phyloP scores from a whole-genome alignment of 1,140 invertebrate genomes.

The Caenorhabditis tropicalis region DNA sequence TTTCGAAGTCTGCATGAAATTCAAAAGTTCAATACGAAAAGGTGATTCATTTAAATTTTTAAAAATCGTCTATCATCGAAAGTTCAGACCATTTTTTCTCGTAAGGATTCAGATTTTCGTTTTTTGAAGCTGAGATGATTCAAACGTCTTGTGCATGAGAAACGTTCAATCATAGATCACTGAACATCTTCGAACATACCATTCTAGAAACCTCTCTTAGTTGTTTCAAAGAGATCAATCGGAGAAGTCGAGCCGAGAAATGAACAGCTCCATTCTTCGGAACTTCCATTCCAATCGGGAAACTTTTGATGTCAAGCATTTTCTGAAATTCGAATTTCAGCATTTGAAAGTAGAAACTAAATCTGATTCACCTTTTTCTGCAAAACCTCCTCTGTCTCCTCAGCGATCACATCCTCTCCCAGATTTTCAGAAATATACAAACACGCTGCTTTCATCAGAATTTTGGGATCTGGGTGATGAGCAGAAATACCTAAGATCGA shows the following conservation, averaged over 20 bases:
- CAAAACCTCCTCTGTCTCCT: not conserved
- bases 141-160: no score
- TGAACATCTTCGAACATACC: no score
- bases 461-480: conserved; percentile 18
- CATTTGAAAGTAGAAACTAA: no score
- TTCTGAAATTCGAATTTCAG: no score
- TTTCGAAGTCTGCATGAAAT: no score
- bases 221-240: not conserved
- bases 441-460: conserved; percentile 4
- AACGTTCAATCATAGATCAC: no score
- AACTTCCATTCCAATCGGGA: conserved; percentile 1
- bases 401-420: not conserved
- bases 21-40: no score
- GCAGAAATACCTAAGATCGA: conserved; percentile 9
- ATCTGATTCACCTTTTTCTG: not conserved
- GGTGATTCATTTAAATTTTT: no score
- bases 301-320: not conserved
- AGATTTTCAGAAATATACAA: conserved; percentile 24
- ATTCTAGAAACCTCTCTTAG: conserved; percentile 1
- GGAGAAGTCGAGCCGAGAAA: conserved; percentile 29
- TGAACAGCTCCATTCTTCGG: conserved; percentile 19
- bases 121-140: no score
- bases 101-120: no score
- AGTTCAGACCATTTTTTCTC: no score
- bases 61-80: no score